Evolutionary conservation across 1,140 invertebrate genomes (phyloP), one percentile per base, ranked within the genome.

Genomic region (Helicoverpa armigera): DNA sequence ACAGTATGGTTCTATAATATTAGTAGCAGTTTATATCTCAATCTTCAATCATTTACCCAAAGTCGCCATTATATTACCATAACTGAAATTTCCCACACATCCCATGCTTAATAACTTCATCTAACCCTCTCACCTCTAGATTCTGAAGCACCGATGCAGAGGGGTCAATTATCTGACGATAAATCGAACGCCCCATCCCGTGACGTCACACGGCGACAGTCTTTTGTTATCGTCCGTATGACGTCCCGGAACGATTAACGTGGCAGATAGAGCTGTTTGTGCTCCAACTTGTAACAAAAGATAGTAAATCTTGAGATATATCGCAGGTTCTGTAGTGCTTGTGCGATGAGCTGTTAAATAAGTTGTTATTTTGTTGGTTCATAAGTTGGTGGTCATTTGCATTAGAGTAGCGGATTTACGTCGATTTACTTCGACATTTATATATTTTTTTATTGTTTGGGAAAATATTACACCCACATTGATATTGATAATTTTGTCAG

Each of bases 141-240:
- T 51, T 63, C 73, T 61, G 31, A 75, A 35, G 18, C 43, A 58
- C 70, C 53, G 69, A 13, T 58, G 48, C 58, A 76, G 31, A 76
- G 14, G 73, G 73, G 73, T 77, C 75, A 77, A 77, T 77, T 77
- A 77, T 77, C 75, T 53, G 18, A 14, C 73, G 73, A 76, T 76
- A 77, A 77, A 77, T 77, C 75, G 61, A 65, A 53, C 61, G 50
- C 23, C 14, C 43, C 23, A 23, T 60, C 60, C 56, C 50, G 50
- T 65, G 12, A 56, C 50, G 60, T 77, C 75, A 77, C 48, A 61
- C 18, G 75, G 29, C 56, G 53, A 63, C 73, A 63, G 60, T 77
- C 60, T 77, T 77, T 77, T 77, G 75, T 77, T 77, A 77, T 77
- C 75, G 31, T 13, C 4, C 10, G 50, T 65, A 48, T 77, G 61